Percentiles rank a stretch among this genome's conserved stretches.
These are phyloP conservation scores for Rhinoraja longicauda DNA, from an alignment of 2,797 vertebrate genomes.

Conservation along the genomic window DNA sequence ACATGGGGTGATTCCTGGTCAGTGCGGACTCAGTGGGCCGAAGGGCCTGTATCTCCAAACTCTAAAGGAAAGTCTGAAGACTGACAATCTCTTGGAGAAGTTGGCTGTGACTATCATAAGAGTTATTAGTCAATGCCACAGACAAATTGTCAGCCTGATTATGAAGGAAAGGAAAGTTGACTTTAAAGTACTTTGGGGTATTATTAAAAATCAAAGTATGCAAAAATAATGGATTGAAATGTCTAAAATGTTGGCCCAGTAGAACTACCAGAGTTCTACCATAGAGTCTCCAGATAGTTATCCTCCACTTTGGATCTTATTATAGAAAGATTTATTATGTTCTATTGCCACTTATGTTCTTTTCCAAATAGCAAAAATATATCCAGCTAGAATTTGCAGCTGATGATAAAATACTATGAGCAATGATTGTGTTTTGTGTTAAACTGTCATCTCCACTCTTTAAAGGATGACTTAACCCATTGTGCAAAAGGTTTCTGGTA, in stretches of 20 bases:
- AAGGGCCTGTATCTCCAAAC: no score
- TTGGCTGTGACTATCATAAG: not conserved
- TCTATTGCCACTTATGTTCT: not conserved
- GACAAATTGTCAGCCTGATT: not conserved
- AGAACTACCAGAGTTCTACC: not conserved
- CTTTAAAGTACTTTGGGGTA: not conserved
- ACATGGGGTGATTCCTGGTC: no score
- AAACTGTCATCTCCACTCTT: not conserved
- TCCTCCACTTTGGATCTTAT: not conserved
- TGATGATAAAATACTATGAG: not conserved
- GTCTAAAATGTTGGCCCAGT: conserved; percentile 18
- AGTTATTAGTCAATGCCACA: not conserved
- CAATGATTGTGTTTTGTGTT: not conserved
- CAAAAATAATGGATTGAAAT: conserved; percentile 8
- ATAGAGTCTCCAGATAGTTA: not conserved
- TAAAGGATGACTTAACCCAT: not conserved
- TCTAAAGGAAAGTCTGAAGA: no score
- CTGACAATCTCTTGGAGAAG: not conserved
- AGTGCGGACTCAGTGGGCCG: no score
- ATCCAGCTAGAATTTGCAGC: not conserved
- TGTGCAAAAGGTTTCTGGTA: not conserved
- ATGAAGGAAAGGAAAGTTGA: not conserved
- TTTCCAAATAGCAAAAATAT: not conserved
- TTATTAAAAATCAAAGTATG: not conserved
- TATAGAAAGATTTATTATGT: conserved; percentile 23